Percentiles rank a stretch among this genome's conserved stretches.
phyloP scores from a whole-genome alignment of 2,797 vertebrate genomes.

The Acropternis orthonyx region DNA sequence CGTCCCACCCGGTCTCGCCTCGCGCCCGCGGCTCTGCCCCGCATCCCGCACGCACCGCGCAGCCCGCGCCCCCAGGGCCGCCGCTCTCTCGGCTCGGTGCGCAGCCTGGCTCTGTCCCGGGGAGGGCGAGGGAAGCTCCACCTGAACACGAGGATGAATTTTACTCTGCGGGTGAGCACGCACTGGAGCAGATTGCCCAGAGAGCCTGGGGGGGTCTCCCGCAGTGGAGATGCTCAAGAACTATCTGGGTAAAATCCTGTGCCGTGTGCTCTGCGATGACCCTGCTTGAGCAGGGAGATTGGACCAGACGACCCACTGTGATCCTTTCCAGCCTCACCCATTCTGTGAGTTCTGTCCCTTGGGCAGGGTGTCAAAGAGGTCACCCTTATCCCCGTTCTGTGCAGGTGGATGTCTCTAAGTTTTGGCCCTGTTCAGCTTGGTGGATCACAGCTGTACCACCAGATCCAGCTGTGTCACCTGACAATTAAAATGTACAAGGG shows the following conservation, averaged over 20 bases:
- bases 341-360: background rate
- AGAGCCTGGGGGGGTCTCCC: background rate
- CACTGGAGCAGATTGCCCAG: background rate
- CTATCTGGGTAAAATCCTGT: fast-evolving
- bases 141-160: background rate
- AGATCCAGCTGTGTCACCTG: fast-evolving
- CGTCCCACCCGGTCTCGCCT: no score
- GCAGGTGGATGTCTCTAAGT: fast-evolving
- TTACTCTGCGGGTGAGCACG: background rate
- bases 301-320: no score
- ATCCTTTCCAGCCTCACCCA: background rate
- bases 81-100: background rate
- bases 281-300: background rate
- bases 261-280: background rate
- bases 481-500: fast-evolving
- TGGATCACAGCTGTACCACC: fast-evolving
- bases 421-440: no score
- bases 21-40: no score
- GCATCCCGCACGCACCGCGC: no score
- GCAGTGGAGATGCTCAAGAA: background rate
- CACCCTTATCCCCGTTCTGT: background rate
- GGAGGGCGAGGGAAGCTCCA: no score
- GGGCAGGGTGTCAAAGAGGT: background rate
- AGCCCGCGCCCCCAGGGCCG: no score
- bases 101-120: fast-evolving